A percentile compares a stretch with the other conserved stretches of the same genome.
Conservation (phyloP, 2,888 invertebrate genomes). For the Holacanthella duospinosa region DNA sequence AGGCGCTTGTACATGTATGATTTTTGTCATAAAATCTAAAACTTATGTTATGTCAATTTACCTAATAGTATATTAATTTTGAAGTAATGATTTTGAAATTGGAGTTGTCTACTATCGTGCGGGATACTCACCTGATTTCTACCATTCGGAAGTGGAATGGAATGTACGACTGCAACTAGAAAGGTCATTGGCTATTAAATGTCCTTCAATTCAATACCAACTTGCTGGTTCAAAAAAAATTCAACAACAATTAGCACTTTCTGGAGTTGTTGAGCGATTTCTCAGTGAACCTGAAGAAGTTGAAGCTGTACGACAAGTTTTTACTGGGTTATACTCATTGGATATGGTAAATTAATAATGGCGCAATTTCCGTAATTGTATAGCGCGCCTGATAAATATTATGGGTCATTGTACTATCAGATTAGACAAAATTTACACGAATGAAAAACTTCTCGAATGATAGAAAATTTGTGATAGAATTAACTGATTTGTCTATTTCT, state of each 20-base stretch:
- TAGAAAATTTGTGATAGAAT: too few relatives aligned
- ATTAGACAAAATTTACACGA: too few relatives aligned
- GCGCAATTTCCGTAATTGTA: not conserved
- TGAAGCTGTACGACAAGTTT: slow-evolving; percentile 61
- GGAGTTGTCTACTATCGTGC: slow-evolving; percentile 86
- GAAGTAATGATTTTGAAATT: slow-evolving; percentile 49
- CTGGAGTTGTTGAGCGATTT: slow-evolving; percentile 64
- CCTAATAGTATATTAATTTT: not conserved
- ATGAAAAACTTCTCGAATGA: too few relatives aligned
- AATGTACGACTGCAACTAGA: slow-evolving; percentile 75
- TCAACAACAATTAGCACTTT: slow-evolving; percentile 76
- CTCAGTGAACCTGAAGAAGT: slow-evolving; percentile 54
- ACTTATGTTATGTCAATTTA: too few relatives aligned
- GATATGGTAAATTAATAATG: slow-evolving; percentile 47
- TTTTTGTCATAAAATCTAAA: too few relatives aligned
- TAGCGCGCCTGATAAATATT: too few relatives aligned
- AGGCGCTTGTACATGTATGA: slow-evolving; percentile 62
- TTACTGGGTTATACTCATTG: slow-evolving; percentile 80
- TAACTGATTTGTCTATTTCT: too few relatives aligned
- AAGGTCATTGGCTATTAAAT: slow-evolving; percentile 79
- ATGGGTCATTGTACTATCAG: too few relatives aligned
- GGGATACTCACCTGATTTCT: slow-evolving; percentile 81
- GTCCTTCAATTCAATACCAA: slow-evolving; percentile 83
- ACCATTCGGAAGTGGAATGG: slow-evolving; percentile 72
- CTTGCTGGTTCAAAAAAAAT: slow-evolving; percentile 91